Conservation (phyloP, 2,113 vertebrate genomes). For the Salvelinus fontinalis region DNA sequence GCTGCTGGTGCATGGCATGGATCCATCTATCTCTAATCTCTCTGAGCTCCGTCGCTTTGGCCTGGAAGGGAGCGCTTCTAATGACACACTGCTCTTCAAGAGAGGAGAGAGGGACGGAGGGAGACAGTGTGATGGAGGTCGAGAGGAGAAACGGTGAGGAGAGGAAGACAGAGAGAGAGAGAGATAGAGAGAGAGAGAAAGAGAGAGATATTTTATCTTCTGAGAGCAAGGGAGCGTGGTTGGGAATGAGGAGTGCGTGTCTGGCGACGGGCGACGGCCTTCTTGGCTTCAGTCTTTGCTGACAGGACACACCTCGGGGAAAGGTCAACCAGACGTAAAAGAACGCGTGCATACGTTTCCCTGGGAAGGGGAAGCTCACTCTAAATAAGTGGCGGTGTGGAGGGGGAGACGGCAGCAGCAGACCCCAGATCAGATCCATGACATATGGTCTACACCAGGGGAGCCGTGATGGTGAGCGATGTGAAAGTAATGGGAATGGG, state of each 20-base stretch:
- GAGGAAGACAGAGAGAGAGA: neutral
- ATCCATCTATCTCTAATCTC: neutral
- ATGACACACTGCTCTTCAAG: conserved; percentile 22
- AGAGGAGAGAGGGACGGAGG: neutral
- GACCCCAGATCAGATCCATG: no score
- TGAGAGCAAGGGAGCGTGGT: neutral
- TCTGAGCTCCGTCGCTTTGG: neutral
- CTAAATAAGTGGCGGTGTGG: neutral
- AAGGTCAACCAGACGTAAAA: neutral
- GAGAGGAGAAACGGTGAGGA: no score
- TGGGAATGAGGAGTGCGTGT: conserved; percentile 10
- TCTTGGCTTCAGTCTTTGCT: neutral
- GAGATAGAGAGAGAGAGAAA: neutral
- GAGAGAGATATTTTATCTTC: conserved; percentile 1
- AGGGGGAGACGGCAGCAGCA: neutral
- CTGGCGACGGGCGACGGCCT: neutral
- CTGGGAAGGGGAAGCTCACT: neutral
- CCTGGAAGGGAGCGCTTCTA: conserved; percentile 27
- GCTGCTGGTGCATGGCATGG: neutral
- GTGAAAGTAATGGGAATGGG: conserved; percentile 2
- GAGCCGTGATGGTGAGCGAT: neutral
- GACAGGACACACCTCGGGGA: neutral
- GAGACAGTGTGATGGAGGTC: neutral
- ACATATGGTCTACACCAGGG: neutral
- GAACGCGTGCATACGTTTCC: neutral